These are phyloP conservation scores for Trypoxylon attenuatum DNA, from an alignment of 2,888 invertebrate species.

Conservation along the genomic window DNA sequence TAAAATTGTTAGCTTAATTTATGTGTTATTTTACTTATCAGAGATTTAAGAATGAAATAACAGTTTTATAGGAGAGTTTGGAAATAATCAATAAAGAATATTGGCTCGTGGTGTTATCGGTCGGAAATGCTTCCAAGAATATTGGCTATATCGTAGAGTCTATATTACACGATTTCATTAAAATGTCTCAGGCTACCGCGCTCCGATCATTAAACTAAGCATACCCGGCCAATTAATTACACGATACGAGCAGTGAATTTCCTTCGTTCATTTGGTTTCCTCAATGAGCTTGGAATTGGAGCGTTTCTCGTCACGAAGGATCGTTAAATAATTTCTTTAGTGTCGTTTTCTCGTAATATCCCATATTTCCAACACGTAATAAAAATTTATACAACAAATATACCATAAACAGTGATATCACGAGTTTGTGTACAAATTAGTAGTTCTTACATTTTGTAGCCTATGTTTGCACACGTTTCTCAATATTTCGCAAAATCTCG, in stretches of 20 bases:
- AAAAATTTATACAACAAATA: too few species aligned
- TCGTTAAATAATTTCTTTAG: not conserved
- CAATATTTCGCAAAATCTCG: not conserved
- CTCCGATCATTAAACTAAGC: not conserved
- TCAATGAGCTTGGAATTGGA: conserved; percentile 6
- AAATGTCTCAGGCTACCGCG: conserved; percentile 2
- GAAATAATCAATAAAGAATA: too few species aligned
- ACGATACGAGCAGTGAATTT: conserved; percentile 4
- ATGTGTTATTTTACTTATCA: too few species aligned
- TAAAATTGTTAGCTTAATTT: too few species aligned
- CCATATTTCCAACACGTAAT: not conserved
- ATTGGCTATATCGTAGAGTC: too few species aligned
- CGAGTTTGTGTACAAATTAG: too few species aligned
- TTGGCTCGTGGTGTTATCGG: too few species aligned
- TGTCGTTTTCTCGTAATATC: not conserved
- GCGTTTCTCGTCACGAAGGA: not conserved
- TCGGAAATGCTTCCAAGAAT: too few species aligned
- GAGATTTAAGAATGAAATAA: too few species aligned
- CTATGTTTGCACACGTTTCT: not conserved
- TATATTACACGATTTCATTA: conserved; percentile 1
- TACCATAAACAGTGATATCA: too few species aligned
- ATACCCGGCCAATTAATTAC: conserved; percentile 5
- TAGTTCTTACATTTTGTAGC: too few species aligned
- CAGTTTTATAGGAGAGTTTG: too few species aligned
- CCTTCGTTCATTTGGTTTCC: not conserved